Evolutionary conservation across 2,797 vertebrate species (phyloP).

Genomic region (Glyptemys insculpta): DNA sequence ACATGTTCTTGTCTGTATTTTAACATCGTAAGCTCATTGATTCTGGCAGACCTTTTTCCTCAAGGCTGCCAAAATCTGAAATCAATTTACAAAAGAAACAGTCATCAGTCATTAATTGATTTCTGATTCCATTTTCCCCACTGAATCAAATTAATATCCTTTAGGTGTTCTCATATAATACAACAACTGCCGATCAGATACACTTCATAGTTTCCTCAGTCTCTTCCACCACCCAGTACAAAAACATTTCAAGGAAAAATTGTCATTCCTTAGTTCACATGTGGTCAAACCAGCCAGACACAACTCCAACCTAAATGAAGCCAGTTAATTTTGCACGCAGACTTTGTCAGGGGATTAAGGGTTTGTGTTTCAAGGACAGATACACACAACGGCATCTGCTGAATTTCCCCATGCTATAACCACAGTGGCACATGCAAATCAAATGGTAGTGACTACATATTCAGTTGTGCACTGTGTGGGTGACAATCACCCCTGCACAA

Average conservation of each 20-base stretch:
- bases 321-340: background rate
- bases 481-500: accelerated
- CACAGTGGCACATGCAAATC: background rate
- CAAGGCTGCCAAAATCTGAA: slow-evolving; percentile 69
- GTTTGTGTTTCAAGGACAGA: background rate
- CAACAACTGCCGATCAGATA: background rate
- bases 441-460: background rate
- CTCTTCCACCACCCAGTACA: background rate
- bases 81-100: slow-evolving; percentile 72
- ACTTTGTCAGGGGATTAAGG: background rate
- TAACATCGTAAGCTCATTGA: slow-evolving; percentile 29
- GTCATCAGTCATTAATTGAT: slow-evolving; percentile 78
- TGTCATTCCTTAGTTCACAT: background rate
- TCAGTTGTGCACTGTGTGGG: background rate
- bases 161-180: slow-evolving; percentile 37
- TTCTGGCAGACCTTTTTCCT: slow-evolving; percentile 57
- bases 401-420: background rate
- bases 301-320: accelerated
- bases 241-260: background rate
- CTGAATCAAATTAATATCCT: slow-evolving; percentile 48
- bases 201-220: background rate
- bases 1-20: slow-evolving; percentile 43
- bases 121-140: slow-evolving; percentile 68
- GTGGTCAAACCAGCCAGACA: background rate
- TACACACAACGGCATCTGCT: background rate